Conservation (phyloP, 2,113 vertebrate species). For the Catagonus wagneri region DNA sequence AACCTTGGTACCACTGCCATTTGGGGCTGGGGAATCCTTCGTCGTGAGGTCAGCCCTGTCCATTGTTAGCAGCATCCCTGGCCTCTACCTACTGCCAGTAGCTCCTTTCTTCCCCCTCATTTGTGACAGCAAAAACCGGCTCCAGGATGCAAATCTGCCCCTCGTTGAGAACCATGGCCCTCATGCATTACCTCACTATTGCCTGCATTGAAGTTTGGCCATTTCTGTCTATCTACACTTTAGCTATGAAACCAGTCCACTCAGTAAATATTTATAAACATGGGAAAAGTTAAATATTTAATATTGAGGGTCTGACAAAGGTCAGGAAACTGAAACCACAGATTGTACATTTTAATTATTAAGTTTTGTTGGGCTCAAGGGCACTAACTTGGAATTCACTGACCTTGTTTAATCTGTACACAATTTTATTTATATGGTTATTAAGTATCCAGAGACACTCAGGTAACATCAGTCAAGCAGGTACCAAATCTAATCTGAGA, state of each 20-base stretch:
- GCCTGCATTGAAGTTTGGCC: background rate
- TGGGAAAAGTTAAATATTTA: slow-evolving; percentile 58
- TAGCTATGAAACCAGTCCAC: slow-evolving; percentile 42
- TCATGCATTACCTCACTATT: background rate
- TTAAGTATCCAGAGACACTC: background rate
- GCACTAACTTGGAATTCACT: slow-evolving; percentile 44
- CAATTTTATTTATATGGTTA: background rate
- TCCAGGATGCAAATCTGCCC: background rate
- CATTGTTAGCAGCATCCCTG: background rate
- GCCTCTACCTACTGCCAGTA: background rate
- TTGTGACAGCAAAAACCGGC: background rate
- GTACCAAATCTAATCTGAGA: background rate
- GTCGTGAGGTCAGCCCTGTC: background rate
- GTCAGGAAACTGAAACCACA: slow-evolving; percentile 10
- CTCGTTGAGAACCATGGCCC: background rate
- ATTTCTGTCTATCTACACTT: slow-evolving; percentile 31
- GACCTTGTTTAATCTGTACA: background rate
- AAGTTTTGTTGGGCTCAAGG: background rate
- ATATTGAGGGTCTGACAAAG: slow-evolving; percentile 12
- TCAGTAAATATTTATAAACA: slow-evolving; percentile 61
- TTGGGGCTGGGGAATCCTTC: background rate
- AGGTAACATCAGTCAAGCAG: background rate
- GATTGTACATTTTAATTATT: slow-evolving; percentile 38
- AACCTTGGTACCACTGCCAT: background rate
- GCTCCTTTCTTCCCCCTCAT: background rate